Evolutionary conservation across 2,888 invertebrate species (phyloP), one percentile per base, ranked within the genome.

Genomic region (Eilema sororculum): DNA sequence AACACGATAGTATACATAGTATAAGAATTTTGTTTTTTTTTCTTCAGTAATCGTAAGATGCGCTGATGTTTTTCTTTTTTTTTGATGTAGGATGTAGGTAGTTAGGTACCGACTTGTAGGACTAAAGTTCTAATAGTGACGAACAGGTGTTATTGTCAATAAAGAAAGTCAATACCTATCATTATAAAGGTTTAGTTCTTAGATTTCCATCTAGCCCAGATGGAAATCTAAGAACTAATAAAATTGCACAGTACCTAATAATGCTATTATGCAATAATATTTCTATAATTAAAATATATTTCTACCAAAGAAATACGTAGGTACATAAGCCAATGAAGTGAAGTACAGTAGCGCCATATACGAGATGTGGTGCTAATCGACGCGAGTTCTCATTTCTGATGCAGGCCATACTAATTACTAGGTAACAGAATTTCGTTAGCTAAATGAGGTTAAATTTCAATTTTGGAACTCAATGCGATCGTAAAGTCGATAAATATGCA

Each of bases 401-500:
- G n/a, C 65, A 28, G 24, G 63, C 8, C 30, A 62, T 57, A 58
- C 58, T 66, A 72, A 71, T 66, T 76, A 71, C 37, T 65, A 69
- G 72, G 69, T 57, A 76, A 73, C 64, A 37, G 30, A 73, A 62
- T 71, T 82, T 74, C 78, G 64, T 58, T 67, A 71, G 71, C 68
- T 62, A 68, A 58, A 24, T 63, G 59, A 67, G 59, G 69, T 69
- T 67, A 78, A 72, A 75, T 65, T 77, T 73, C 66, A 73, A 76
- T 74, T 78, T 73, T 65, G 33, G 59, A 63, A 66, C 72, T 67
- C 72, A 74, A 79, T 71, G 59, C 46, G 67, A 68, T 20, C 20
- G 46, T 46, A 16, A 41, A 46, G 46, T 46, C 46, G 46, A 46
- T 46, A 46, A 46, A 46, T 46, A 5, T 20, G 46, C 20, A 46